phyloP scores from a whole-genome alignment of 1,140 invertebrate species.

The Drosophila repleta region DNA sequence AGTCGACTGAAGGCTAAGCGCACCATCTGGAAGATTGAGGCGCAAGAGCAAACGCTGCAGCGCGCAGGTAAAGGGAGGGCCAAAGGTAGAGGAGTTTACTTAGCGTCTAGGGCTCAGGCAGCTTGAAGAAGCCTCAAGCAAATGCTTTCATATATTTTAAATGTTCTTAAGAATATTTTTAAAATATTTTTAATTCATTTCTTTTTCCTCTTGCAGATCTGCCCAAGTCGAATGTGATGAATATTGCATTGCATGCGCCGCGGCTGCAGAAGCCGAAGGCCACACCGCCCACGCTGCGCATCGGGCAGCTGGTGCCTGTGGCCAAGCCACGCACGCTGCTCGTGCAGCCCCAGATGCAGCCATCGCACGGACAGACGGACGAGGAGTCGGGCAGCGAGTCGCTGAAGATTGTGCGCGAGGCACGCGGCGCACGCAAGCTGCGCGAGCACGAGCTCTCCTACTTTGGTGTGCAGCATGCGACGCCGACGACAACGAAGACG shows the following conservation, averaged over 20 bases:
- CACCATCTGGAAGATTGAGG: conserved; percentile 77
- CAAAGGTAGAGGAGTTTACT: conserved; percentile 64
- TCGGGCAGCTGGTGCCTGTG: conserved; percentile 63
- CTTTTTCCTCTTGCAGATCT: conserved; percentile 55
- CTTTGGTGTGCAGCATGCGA: conserved; percentile 79
- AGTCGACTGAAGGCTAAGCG: conserved; percentile 82
- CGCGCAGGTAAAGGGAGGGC: conserved; percentile 64
- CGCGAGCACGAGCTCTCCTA: conserved; percentile 84
- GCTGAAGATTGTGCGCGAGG: conserved; percentile 78
- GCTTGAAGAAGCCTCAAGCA: neutral
- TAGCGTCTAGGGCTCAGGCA: conserved; percentile 41
- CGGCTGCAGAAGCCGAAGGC: conserved; percentile 54
- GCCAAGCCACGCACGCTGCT: conserved; percentile 75
- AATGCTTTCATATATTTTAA: too few relatives aligned
- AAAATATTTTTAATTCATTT: too few relatives aligned
- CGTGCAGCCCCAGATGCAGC: conserved; percentile 27
- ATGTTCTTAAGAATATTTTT: too few relatives aligned
- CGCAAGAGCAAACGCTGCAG: conserved; percentile 64
- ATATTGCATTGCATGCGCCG: conserved; percentile 76
- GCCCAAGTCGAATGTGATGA: conserved; percentile 82
- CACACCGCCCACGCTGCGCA: conserved; percentile 54
- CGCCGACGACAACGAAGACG: too few relatives aligned
- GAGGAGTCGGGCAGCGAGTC: conserved; percentile 61
- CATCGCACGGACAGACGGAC: conserved; percentile 11
- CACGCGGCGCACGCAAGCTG: conserved; percentile 82